These are phyloP conservation scores for Notospermus geniculatus DNA, from an alignment of 1,140 invertebrate species.

Conservation along the genomic window DNA sequence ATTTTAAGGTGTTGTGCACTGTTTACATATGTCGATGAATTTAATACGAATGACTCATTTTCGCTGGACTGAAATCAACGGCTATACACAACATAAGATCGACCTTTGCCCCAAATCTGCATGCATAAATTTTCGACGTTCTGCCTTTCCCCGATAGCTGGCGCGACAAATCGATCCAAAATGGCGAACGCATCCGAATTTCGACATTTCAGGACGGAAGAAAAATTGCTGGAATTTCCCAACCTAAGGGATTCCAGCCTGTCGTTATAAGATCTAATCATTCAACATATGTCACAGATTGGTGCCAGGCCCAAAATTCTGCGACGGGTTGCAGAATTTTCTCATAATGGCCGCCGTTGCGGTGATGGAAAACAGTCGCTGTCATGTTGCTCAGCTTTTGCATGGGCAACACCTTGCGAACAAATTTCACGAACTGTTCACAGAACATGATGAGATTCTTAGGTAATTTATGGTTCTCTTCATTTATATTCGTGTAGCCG, in stretches of 20 bases:
- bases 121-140: too few relatives aligned
- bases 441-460: constrained; percentile 26
- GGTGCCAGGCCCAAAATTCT: too few relatives aligned
- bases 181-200: too few relatives aligned
- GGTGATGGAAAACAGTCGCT: constrained; percentile 34
- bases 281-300: too few relatives aligned
- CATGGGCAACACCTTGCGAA: constrained; percentile 31
- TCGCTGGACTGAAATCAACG: too few relatives aligned
- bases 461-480: constrained; percentile 13
- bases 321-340: too few relatives aligned
- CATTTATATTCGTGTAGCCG: background rate
- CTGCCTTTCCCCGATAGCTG: constrained; percentile 54
- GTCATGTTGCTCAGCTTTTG: constrained; percentile 37
- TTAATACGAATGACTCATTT: constrained; percentile 64
- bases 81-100: too few relatives aligned
- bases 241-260: too few relatives aligned
- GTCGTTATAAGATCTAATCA: constrained; percentile 23
- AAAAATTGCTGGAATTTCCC: too few relatives aligned
- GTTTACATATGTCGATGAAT: constrained; percentile 68
- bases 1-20: too few relatives aligned
- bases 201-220: too few relatives aligned
- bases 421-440: constrained; percentile 43
- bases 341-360: constrained; percentile 25
- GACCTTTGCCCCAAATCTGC: too few relatives aligned
- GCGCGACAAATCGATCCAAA: constrained; percentile 36